These are phyloP conservation scores for Xerus inauris DNA, from an alignment of 2,113 vertebrate genomes.

Conservation along the genomic window DNA sequence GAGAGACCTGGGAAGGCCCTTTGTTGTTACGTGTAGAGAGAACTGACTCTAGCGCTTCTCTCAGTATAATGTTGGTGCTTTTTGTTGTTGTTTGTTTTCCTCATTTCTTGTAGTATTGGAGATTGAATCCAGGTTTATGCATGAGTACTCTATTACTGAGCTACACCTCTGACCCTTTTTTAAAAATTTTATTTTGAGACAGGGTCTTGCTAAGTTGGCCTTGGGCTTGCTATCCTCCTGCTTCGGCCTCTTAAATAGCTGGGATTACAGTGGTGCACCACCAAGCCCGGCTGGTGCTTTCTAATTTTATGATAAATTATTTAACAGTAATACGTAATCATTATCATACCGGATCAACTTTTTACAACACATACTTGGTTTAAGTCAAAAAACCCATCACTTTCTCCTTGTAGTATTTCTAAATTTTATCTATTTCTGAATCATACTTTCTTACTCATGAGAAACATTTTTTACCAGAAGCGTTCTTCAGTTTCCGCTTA, in stretches of 20 bases:
- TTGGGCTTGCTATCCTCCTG: too few species aligned
- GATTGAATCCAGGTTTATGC: neutral
- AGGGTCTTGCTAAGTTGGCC: too few species aligned
- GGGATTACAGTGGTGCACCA: too few species aligned
- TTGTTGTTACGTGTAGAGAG: neutral
- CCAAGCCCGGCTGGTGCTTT: too few species aligned
- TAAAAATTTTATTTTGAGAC: too few species aligned
- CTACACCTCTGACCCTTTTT: neutral
- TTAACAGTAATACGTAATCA: neutral
- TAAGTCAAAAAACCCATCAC: neutral
- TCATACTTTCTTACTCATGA: neutral
- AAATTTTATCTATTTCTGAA: neutral
- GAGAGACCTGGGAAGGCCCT: neutral
- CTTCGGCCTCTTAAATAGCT: too few species aligned
- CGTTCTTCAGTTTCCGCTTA: neutral
- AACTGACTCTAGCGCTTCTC: neutral
- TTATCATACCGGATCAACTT: neutral
- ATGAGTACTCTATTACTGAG: neutral
- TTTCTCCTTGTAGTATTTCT: neutral
- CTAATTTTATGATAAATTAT: neutral
- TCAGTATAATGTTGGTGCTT: neutral
- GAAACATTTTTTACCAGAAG: neutral
- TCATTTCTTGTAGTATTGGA: neutral
- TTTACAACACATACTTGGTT: slow-evolving; percentile 29
- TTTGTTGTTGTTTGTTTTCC: neutral